Evolutionary conservation across 2,888 invertebrate species (phyloP), one percentile per base, ranked within the genome.

Genomic region (Trissolcus brochymenae): DNA sequence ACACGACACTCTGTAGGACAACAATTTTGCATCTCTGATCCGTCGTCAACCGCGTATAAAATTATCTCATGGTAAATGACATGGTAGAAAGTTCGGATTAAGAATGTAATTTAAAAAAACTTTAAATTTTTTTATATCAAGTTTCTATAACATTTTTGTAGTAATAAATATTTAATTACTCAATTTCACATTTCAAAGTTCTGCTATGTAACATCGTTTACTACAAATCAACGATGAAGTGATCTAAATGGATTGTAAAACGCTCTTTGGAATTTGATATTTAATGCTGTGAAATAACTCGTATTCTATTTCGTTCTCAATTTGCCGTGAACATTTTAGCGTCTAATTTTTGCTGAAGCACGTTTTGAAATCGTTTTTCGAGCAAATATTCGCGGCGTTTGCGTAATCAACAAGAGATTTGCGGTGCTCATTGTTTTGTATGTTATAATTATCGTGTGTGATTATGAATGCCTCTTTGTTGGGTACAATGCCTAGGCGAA

Each of bases 361-460:
- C 25, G 41, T 51, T 65, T 43, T 13, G 19, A 49, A 64, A 68
- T 68, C 46, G 54, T 16, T 19, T 64, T 59, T 57, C 64, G 59
- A 67, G 62, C 35, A 56, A 67, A 67, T 61, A 66, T 67, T 67
- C 55, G 54, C 53, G 17, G 25, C 41, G 60, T 60, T 73, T 73
- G 57, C 65, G 72, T 54, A 73, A 73, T 73, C 46, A 1, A 14
- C 74, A 46, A 40, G 25, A 50, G 55, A 40, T 66, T 56, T 2
- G 55, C 49, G 55, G 21, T 61, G 57, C 53, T 65, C 53, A 62
- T 74, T 75, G 75, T 68, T 73, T 73, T 55, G 50, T 29, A 66
- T 55, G 68, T 75, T 68, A 68, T 68, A 75, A 75, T 75, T 75
- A 75, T 64, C 62, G 40, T 49, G 57, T 53, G 67, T 54, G 62